These are phyloP conservation scores for Ctena decussata DNA, from an alignment of 2,888 invertebrate genomes.

Conservation along the genomic window DNA sequence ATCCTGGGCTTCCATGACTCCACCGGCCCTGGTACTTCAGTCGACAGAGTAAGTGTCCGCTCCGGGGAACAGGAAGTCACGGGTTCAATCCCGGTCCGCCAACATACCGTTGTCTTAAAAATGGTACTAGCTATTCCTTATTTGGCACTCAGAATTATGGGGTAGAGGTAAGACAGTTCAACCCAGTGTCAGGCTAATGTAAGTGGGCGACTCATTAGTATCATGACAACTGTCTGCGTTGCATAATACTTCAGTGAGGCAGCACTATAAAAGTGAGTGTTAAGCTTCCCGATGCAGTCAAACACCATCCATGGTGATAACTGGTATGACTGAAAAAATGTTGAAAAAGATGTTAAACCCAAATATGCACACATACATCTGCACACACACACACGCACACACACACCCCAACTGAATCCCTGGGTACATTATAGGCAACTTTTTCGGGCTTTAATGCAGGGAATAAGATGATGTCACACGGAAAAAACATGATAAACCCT, in stretches of 20 bases:
- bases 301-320: neutral
- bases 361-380: no score
- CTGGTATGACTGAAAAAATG: neutral
- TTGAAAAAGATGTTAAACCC: neutral
- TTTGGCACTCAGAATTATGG: neutral
- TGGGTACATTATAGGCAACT: no score
- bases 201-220: neutral
- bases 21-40: neutral
- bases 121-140: slow-evolving; percentile 2
- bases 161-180: neutral
- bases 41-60: neutral
- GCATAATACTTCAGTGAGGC: slow-evolving; percentile 1
- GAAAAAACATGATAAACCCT: no score
- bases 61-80: no score
- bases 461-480: no score
- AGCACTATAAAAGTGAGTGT: neutral
- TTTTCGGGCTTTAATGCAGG: no score
- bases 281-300: neutral
- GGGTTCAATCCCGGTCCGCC: slow-evolving; percentile 3
- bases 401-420: no score
- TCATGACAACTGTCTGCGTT: neutral
- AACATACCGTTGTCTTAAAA: slow-evolving; percentile 15
- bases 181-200: slow-evolving; percentile 16
- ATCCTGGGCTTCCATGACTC: no score
- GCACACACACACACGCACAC: no score